Evolutionary conservation across 2,888 invertebrate genomes (phyloP).

Genomic region (Zelleria hepariella): DNA sequence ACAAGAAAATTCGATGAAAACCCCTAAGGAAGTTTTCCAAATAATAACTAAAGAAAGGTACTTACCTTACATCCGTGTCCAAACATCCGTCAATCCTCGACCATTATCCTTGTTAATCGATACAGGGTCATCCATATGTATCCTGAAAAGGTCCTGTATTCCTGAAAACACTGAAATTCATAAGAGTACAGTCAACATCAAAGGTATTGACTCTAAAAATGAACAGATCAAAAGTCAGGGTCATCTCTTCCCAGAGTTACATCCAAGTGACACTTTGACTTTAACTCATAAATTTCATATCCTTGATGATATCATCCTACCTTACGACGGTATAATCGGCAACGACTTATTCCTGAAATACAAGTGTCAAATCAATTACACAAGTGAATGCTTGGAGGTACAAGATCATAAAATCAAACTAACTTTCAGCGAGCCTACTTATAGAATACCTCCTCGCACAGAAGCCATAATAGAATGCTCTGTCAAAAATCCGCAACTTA

Average conservation of each 20-base stretch:
- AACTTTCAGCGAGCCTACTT: constrained; percentile 2
- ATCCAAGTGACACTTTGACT: neutral
- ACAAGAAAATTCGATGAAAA: no score
- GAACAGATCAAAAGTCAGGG: constrained; percentile 1
- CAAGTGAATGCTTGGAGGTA: neutral
- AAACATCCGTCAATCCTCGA: neutral
- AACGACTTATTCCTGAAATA: constrained; percentile 2
- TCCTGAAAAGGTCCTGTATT: constrained; percentile 7
- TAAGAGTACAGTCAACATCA: constrained; percentile 5
- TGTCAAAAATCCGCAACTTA: constrained; percentile 1
- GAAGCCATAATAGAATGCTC: constrained; percentile 9
- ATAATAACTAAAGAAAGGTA: neutral
- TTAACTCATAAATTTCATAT: constrained; percentile 9
- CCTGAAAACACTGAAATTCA: neutral
- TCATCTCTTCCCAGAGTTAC: constrained; percentile 2
- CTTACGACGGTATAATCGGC: constrained; percentile 5
- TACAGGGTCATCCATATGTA: constrained; percentile 8
- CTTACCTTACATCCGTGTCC: constrained; percentile 3
- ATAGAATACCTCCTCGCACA: constrained; percentile 8
- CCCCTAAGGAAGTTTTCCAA: no score
- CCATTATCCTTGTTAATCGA: constrained; percentile 10
- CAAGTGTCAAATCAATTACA: neutral
- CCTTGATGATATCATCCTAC: neutral
- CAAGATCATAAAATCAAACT: constrained; percentile 2
- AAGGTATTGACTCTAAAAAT: constrained; percentile 8